A percentile compares a stretch with the other conserved stretches of the same genome.
Evolutionary conservation across 2,113 vertebrate genomes (phyloP).

Genomic region (Illadopsis cleaveri): DNA sequence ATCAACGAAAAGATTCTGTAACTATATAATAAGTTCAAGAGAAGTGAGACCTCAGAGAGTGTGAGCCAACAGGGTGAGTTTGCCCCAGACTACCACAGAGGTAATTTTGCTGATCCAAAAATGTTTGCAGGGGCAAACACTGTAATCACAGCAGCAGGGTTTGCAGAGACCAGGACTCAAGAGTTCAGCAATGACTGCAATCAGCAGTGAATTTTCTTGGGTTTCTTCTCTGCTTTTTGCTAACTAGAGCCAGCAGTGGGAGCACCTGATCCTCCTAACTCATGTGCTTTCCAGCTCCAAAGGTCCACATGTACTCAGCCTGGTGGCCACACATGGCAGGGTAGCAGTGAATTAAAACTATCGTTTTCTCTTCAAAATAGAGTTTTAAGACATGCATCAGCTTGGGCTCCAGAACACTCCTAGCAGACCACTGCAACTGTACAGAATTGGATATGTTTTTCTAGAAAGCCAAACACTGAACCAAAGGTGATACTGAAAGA

Average conservation of each 20-base stretch:
- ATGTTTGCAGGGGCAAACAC: background rate
- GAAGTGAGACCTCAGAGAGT: background rate
- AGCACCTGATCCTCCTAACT: slow-evolving; percentile 39
- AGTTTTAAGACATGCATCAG: background rate
- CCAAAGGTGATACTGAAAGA: background rate
- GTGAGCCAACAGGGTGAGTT: background rate
- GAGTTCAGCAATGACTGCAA: background rate
- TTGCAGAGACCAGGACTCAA: background rate
- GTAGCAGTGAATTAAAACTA: background rate
- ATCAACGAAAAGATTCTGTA: background rate
- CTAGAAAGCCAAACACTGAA: background rate
- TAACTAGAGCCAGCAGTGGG: slow-evolving; percentile 38
- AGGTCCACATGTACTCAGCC: background rate
- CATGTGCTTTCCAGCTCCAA: background rate
- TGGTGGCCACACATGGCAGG: background rate
- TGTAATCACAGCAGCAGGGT: background rate
- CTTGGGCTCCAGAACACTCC: background rate
- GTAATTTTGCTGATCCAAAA: background rate
- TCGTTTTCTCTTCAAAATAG: background rate
- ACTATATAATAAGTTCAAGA: background rate
- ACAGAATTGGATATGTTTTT: background rate
- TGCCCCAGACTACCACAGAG: background rate
- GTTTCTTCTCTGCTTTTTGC: background rate
- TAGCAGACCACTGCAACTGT: background rate
- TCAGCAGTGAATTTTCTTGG: background rate